Percentiles rank a stretch among this genome's conserved stretches.
Conservation (phyloP, 1,140 invertebrate species). For the Drosophila ironensis region DNA sequence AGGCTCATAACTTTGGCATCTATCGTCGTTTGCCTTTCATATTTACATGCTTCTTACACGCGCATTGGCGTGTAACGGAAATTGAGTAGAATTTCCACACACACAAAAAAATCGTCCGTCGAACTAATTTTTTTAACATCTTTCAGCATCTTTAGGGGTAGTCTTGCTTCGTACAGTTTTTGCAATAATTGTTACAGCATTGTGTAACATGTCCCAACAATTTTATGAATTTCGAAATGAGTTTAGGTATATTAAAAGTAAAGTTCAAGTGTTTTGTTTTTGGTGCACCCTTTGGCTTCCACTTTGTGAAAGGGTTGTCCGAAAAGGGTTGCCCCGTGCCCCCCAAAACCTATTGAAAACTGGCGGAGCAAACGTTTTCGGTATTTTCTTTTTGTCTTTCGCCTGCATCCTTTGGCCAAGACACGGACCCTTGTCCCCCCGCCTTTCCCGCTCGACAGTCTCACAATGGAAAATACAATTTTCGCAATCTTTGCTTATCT, state of each 20-base stretch:
- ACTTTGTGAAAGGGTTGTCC: conserved; percentile 52
- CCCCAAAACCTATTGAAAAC: conserved; percentile 54
- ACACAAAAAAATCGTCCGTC: not conserved
- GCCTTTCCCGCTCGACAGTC: conserved; percentile 5
- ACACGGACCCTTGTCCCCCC: conserved; percentile 5
- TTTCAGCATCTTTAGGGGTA: too few species aligned
- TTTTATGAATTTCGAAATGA: too few species aligned
- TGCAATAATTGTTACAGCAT: too few species aligned
- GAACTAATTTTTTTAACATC: too few species aligned
- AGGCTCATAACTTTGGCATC: conserved; percentile 76
- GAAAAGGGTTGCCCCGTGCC: conserved; percentile 23
- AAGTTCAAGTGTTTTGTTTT: too few species aligned
- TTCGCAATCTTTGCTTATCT: conserved; percentile 79
- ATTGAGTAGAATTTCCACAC: conserved; percentile 48
- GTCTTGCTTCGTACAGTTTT: too few species aligned
- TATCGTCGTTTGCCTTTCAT: conserved; percentile 62
- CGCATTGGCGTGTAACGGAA: conserved; percentile 75
- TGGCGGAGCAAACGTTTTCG: conserved; percentile 45
- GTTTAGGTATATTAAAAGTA: too few species aligned
- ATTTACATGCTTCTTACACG: conserved; percentile 78
- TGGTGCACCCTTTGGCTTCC: not conserved
- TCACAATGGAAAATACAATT: conserved; percentile 76
- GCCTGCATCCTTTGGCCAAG: conserved; percentile 51
- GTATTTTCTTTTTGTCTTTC: conserved; percentile 65
- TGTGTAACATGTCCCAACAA: too few species aligned